Conservation (phyloP, 2,113 vertebrate species). For the Psophia crepitans region DNA sequence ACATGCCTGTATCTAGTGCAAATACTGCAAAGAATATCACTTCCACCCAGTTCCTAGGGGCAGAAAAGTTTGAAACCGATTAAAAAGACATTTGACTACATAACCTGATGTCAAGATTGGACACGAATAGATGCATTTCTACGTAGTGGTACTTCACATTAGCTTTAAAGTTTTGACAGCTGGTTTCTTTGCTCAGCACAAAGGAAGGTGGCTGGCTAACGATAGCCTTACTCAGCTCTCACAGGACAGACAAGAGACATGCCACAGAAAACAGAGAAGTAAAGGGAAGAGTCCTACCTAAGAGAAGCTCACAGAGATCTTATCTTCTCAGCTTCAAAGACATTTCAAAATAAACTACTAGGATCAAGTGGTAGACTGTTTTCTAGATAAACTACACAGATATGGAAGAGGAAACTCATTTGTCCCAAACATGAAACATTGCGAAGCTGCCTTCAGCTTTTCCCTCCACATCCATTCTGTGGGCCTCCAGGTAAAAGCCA, state of each 20-base stretch:
- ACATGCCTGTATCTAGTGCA: neutral
- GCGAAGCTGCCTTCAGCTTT: neutral
- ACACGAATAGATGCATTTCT: neutral
- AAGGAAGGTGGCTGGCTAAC: neutral
- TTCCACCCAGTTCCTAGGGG: conserved; percentile 3
- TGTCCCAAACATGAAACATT: neutral
- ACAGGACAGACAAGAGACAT: neutral
- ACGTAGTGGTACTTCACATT: neutral
- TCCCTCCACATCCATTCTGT: neutral
- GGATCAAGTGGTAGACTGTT: neutral
- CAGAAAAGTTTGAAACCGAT: neutral
- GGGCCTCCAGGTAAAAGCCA: neutral
- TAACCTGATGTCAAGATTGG: neutral
- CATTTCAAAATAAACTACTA: neutral
- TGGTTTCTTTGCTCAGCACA: neutral
- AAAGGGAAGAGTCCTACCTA: neutral
- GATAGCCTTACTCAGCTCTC: conserved; percentile 4
- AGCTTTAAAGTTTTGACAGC: conserved; percentile 15
- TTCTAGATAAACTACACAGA: neutral
- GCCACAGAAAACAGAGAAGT: neutral
- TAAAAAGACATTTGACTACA: neutral
- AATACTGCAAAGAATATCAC: neutral
- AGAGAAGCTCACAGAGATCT: neutral
- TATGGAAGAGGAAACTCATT: neutral
- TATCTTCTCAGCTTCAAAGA: neutral